Evolutionary conservation across 2,113 vertebrate species (phyloP).

Genomic region (Gorsachius goisagi): DNA sequence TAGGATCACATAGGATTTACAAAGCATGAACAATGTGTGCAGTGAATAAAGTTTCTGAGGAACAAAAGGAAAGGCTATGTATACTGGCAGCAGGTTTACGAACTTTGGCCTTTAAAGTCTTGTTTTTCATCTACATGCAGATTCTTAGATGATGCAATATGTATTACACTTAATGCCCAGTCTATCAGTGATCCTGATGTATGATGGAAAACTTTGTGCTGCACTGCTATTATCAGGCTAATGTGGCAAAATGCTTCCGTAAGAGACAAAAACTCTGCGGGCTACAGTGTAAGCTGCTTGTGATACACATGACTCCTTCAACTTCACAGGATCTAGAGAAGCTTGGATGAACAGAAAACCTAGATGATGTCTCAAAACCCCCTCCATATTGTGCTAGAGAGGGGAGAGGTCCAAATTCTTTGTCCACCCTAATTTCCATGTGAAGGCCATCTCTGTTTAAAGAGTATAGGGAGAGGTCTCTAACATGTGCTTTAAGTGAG

Average conservation of each 20-base stretch:
- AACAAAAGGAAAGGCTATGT: not conserved
- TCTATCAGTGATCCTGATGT: not conserved
- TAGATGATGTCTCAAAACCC: fast-evolving
- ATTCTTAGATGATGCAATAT: not conserved
- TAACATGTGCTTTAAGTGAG: not conserved
- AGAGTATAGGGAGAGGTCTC: not conserved
- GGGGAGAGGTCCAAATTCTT: not conserved
- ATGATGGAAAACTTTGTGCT: not conserved
- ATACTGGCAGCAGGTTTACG: not conserved
- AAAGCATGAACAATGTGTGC: not conserved
- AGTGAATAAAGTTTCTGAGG: not conserved
- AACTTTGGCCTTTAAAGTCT: not conserved
- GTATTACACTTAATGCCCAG: not conserved
- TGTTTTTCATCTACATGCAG: fast-evolving
- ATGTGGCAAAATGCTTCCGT: not conserved
- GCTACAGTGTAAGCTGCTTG: not conserved
- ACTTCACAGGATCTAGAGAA: not conserved
- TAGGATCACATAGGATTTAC: not conserved
- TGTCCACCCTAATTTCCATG: not conserved
- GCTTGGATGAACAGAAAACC: not conserved
- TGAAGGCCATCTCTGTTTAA: not conserved
- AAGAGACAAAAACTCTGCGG: not conserved
- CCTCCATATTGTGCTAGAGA: not conserved
- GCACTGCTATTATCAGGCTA: not conserved
- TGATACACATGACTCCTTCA: not conserved